Evolutionary conservation across 2,113 vertebrate genomes (phyloP), one percentile per base, ranked within the genome.

Genomic region (Austrofundulus limnaeus): DNA sequence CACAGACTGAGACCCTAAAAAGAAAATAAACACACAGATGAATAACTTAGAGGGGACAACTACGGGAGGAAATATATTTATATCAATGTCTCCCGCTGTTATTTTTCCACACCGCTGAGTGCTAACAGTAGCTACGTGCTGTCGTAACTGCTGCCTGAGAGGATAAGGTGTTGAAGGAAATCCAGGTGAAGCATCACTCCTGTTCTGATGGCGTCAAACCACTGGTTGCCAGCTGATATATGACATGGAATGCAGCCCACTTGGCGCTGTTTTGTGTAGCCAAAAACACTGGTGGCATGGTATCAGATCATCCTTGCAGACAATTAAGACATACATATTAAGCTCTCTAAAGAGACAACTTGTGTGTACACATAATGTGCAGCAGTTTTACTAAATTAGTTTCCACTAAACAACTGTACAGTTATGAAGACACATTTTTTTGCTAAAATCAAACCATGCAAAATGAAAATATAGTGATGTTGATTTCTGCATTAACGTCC

Each of bases 31-130:
- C 84, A 88, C 72, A 66, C 61, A 85, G 67, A 89, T 85, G 84
- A 89, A 86, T 86, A 84, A 91, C 86, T 79, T 76, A 39, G 24
- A 46, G 17, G 11, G 77, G 66, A 34, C 60, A 78, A 68, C 79
- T 59, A 59, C 77, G 80, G 73, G 67, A 89, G 91, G 92, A 92
- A 91, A 92, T 89, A 77, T 89, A 89, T 89, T 92, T 92, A 91
- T 91, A 91, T 89, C 87, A 85, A 73, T 78, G 58, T 85, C 56
- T 46, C 75, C 81, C 59, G 63, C 76, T 90, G 88, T 87, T 91
- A 82, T 92, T 90, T 91, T 91, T 87, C 85, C 82, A 80, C 65
- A 75, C 62, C 52, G 61, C 49, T 5, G 53, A 38, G 70, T 31
- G 73, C 60, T 73, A 88, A 82, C 82, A 66, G 77, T 80, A 62